These are phyloP conservation scores for Tuberolachnus salignus DNA, from an alignment of 2,888 invertebrate genomes.

Conservation along the genomic window DNA sequence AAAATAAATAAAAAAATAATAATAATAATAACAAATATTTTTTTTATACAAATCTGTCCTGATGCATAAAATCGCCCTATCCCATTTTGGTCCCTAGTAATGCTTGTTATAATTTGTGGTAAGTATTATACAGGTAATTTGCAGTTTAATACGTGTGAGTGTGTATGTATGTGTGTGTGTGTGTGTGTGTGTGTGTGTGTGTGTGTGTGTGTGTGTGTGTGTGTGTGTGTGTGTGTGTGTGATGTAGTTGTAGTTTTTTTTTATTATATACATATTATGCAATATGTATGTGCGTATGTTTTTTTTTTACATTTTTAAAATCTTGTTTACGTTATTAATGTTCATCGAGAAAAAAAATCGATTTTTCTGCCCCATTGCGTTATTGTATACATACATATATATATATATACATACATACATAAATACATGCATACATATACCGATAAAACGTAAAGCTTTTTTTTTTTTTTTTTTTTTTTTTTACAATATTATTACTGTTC, in stretches of 20 bases:
- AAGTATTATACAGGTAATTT: neutral
- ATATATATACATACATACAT: no score
- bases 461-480: no score
- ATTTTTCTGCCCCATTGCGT: no score
- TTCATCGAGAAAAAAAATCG: no score
- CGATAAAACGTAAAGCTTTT: no score
- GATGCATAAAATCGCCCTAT: slow-evolving; percentile 19
- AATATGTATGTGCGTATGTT: neutral
- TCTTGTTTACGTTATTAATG: neutral
- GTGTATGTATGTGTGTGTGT: neutral
- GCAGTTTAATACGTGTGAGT: neutral
- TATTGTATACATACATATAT: no score
- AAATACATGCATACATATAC: no score
- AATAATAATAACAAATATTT: neutral
- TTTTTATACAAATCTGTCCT: slow-evolving; percentile 11
- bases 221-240: neutral
- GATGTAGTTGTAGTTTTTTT: neutral
- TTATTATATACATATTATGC: neutral
- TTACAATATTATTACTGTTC: no score
- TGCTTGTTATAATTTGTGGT: neutral
- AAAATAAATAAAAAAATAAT: no score
- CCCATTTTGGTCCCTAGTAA: slow-evolving; percentile 44
- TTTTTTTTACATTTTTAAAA: slow-evolving; percentile 5
- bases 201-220: neutral
- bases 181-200: neutral